Base-by-base conservation (phyloP, 2,888 invertebrate species). In the Hirudinaria manillensis region DNA sequence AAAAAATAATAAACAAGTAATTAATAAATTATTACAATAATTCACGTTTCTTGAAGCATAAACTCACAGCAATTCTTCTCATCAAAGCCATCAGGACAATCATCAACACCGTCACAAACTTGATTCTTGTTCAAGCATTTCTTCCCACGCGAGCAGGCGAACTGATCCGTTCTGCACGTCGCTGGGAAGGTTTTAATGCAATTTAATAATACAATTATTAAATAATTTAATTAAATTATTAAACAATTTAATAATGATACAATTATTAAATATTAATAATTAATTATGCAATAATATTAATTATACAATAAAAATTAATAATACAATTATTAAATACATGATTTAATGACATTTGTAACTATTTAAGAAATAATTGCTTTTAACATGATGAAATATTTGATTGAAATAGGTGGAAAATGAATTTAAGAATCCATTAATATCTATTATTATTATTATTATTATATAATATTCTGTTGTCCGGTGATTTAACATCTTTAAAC, bases 61-160 rank as follows among this genome's bases (percentile, higher is more conserved):
- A 32, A n/a, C 68, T 68, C 36, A 68, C 68, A 0, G 68, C 76
- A 74, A 55, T 71, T 55, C 10, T 24, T n/a, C 34, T 79, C 79
- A 51, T 79, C 79, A 16, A n/a, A n/a, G n/a, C 75, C 77, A 72
- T 78, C 78, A 16, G 56, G 65, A 61, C 81, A 81, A 73, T 81
- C 74, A 21, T 29, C 21, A 0, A 19, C 21, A 21, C 74, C 71
- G 55, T 77, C 81, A 79, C 84, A 84, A 7, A 76, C 68, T 29
- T 75, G 66, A 0, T 38, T 21, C 0, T 16, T 27, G 0, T 78
- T 70, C 7, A 84, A 75, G 78, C 84, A 84, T 29, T 70, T 77
- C 0, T 81, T 80, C 71, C 80, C 80, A n/a, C n/a, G 32, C 13
- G 21, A 34, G 32, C 68, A 68, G n/a, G n/a, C n/a, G 36, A 68